phyloP scores from a whole-genome alignment of 2,888 invertebrate genomes.

The Nemurella pictetii region DNA sequence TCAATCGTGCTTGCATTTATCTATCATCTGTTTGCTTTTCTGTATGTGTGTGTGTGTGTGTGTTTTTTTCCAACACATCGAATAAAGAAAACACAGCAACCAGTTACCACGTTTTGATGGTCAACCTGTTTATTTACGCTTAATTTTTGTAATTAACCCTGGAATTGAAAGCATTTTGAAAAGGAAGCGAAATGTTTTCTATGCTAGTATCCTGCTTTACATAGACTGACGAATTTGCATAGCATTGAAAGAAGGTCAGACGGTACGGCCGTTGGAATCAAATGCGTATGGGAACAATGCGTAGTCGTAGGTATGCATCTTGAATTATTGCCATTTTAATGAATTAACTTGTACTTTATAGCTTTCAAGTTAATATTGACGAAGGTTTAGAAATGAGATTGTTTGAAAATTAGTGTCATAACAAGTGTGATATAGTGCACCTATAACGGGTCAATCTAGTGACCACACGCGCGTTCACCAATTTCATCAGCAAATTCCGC shows the following conservation, averaged over 20 bases:
- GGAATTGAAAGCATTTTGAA: background rate
- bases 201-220: background rate
- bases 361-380: slow-evolving; percentile 8
- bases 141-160: background rate
- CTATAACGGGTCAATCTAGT: background rate
- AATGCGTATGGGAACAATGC: background rate
- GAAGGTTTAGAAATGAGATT: background rate
- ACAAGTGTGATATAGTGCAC: slow-evolving; percentile 17
- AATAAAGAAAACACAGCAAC: background rate
- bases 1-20: background rate
- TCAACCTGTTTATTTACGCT: background rate
- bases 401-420: slow-evolving; percentile 26
- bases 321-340: background rate
- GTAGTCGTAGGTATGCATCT: background rate
- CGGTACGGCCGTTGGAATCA: background rate
- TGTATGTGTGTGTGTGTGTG: background rate
- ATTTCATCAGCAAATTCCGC: slow-evolving; percentile 9
- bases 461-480: background rate
- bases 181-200: background rate
- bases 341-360: background rate
- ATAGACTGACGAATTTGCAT: background rate
- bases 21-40: background rate
- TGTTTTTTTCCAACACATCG: background rate
- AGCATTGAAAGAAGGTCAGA: background rate
- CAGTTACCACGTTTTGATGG: background rate